Conservation (phyloP, 2,888 invertebrate genomes). For the Eilema depressum region DNA sequence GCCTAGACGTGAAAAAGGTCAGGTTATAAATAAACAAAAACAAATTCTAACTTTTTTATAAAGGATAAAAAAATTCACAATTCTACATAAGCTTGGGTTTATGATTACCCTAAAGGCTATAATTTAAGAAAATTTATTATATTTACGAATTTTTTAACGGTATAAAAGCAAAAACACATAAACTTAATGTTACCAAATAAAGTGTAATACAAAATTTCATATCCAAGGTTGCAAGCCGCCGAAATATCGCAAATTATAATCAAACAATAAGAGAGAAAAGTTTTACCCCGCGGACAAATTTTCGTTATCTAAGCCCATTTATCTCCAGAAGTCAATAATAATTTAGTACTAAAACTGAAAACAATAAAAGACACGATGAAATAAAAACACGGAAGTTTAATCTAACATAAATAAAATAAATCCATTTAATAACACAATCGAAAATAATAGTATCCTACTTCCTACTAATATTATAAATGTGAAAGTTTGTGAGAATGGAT, state of each 20-base stretch:
- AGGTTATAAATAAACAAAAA: too few relatives aligned
- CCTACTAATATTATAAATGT: too few relatives aligned
- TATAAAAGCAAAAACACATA: not conserved
- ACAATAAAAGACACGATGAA: too few relatives aligned
- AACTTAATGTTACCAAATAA: not conserved
- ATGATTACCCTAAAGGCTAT: not conserved
- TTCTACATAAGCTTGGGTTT: not conserved
- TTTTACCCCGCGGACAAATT: not conserved
- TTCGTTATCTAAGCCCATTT: not conserved
- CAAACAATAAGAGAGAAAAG: slow-evolving; percentile 1
- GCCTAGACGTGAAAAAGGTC: too few relatives aligned
- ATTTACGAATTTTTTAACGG: not conserved
- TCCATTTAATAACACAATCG: not conserved
- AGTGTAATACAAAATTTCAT: not conserved
- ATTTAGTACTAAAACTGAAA: too few relatives aligned
- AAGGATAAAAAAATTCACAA: not conserved
- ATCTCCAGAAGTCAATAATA: not conserved
- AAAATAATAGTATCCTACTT: too few relatives aligned
- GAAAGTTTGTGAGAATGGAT: too few relatives aligned
- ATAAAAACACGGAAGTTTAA: too few relatives aligned
- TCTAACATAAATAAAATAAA: too few relatives aligned
- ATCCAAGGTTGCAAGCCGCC: not conserved
- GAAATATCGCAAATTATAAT: slow-evolving; percentile 6
- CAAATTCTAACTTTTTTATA: not conserved
- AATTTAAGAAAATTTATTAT: not conserved